A percentile compares a stretch with the other conserved stretches of the same genome.
Evolutionary conservation across 2,888 invertebrate species (phyloP).

Genomic region (Metopia argyrocephala): DNA sequence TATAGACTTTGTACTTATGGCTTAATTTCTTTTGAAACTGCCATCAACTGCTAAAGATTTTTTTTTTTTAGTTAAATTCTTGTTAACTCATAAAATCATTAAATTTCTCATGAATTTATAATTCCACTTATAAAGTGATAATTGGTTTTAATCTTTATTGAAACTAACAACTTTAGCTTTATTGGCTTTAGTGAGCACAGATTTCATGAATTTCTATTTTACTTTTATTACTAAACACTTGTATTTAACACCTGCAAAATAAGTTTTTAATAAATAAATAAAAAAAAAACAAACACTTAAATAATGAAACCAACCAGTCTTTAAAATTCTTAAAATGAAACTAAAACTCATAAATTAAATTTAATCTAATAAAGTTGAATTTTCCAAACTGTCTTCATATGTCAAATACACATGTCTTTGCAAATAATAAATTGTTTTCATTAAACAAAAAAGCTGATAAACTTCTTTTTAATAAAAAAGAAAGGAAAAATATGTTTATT

Average conservation of each 20-base stretch:
- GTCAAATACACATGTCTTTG: background rate
- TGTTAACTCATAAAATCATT: background rate
- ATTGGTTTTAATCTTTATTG: background rate
- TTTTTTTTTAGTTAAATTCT: background rate
- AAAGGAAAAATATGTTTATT: background rate
- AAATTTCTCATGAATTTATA: background rate
- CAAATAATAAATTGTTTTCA: constrained; percentile 6
- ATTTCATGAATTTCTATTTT: background rate
- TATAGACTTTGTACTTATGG: background rate
- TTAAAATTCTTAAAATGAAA: constrained; percentile 26
- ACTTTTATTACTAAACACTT: background rate
- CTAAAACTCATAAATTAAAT: constrained; percentile 20
- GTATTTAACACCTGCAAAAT: background rate
- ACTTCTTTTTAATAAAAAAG: background rate
- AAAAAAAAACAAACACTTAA: background rate
- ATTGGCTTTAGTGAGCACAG: background rate
- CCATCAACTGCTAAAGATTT: background rate
- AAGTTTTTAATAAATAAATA: background rate
- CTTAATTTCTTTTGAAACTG: too few relatives aligned
- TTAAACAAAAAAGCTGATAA: constrained; percentile 13
- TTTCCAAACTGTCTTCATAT: background rate
- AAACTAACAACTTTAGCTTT: background rate
- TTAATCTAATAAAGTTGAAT: constrained; percentile 36
- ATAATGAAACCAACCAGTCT: constrained; percentile 20
- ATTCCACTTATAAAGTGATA: background rate